These are phyloP conservation scores for Zapus hudsonius DNA, from an alignment of 2,113 vertebrate genomes.

Conservation along the genomic window DNA sequence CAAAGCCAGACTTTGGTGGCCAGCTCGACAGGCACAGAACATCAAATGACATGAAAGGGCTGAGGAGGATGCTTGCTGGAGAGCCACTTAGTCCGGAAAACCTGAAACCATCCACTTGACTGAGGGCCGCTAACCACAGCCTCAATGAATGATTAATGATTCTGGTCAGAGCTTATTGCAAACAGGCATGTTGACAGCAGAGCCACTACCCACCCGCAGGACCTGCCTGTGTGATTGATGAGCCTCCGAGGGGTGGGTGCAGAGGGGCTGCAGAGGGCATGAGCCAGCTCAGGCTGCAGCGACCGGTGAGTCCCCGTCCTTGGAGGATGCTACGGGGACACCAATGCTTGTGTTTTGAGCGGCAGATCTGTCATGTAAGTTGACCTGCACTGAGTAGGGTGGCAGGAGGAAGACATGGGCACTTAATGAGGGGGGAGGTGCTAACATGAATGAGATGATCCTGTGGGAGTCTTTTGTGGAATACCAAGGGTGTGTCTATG, in stretches of 20 bases:
- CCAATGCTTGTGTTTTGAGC: background rate
- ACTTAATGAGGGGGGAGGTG: background rate
- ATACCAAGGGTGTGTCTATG: background rate
- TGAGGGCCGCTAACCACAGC: conserved; percentile 78
- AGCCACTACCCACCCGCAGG: conserved; percentile 69
- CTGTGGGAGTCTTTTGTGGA: background rate
- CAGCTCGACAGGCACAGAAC: background rate
- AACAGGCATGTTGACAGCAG: conserved; percentile 85
- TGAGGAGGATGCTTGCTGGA: conserved; percentile 46
- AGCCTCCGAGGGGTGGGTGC: conserved; percentile 61
- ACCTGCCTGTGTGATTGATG: conserved; percentile 80
- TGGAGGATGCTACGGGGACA: background rate
- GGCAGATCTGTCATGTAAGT: background rate
- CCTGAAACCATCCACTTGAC: conserved; percentile 76
- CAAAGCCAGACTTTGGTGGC: conserved; percentile 57
- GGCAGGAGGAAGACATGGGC: rapidly evolving
- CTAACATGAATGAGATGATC: background rate
- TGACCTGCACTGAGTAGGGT: rapidly evolving
- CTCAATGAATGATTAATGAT: conserved; percentile 83
- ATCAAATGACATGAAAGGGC: conserved; percentile 76
- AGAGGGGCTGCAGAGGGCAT: conserved; percentile 16
- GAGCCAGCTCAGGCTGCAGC: background rate
- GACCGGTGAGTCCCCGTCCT: background rate
- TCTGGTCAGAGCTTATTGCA: conserved; percentile 83
- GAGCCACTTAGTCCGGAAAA: conserved; percentile 70